A percentile compares a stretch with the other conserved stretches of the same genome.
These are phyloP conservation scores for Dicaeum eximium DNA, from an alignment of 2,113 vertebrate species.

Conservation along the genomic window DNA sequence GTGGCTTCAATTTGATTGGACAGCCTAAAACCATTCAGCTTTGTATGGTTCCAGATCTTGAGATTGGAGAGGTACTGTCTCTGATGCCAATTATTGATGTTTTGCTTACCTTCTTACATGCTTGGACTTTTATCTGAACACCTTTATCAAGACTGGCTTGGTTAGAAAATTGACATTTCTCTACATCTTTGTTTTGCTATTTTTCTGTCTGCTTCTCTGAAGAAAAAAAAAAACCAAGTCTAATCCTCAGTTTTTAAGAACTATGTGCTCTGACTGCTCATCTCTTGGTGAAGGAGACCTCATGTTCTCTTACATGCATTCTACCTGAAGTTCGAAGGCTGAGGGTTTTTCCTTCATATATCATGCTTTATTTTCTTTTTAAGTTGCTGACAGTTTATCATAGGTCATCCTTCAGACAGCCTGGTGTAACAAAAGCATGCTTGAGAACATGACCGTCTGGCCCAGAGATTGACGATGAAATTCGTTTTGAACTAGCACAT, in stretches of 20 bases:
- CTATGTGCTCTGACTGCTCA: neutral
- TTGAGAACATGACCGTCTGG: fast-evolving
- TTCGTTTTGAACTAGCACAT: neutral
- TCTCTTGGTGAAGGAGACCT: neutral
- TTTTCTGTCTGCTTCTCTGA: neutral
- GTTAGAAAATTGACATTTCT: neutral
- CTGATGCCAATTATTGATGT: neutral
- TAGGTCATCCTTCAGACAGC: neutral
- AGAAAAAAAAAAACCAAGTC: neutral
- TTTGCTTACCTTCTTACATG: neutral
- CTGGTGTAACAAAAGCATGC: neutral
- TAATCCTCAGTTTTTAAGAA: neutral
- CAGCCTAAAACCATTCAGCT: neutral
- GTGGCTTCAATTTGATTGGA: neutral
- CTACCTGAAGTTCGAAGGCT: neutral
- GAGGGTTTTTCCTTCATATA: neutral
- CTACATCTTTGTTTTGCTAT: neutral
- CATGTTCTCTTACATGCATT: neutral
- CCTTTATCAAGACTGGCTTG: neutral
- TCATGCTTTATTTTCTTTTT: neutral
- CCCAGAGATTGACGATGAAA: neutral
- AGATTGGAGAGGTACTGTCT: neutral
- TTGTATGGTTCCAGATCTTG: neutral
- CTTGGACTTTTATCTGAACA: neutral
- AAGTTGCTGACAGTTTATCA: neutral